Evolutionary conservation across 1,140 invertebrate genomes (phyloP).

Genomic region (Brachionus angularis): DNA sequence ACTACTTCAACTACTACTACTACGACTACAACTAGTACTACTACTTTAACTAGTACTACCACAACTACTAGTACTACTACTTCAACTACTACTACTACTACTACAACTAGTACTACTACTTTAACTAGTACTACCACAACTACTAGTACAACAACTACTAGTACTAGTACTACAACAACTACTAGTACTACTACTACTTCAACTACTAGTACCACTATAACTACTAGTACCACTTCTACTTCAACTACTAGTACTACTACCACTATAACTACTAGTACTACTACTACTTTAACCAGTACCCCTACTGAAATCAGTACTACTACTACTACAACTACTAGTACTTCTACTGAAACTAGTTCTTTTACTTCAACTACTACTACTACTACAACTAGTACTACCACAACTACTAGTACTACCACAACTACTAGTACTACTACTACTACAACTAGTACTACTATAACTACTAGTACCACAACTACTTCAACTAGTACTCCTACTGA

Average conservation of each 20-base stretch:
- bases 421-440: no score
- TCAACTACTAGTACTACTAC: not conserved
- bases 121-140: no score
- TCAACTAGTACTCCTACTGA: not conserved
- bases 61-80: no score
- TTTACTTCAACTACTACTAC: not conserved
- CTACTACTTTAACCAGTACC: not conserved
- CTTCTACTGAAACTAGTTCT: not conserved
- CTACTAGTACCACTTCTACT: not conserved
- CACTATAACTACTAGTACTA: not conserved
- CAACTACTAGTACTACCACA: no score
- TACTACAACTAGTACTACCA: no score
- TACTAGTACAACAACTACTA: no score
- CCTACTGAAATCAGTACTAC: not conserved
- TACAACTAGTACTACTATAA: not conserved
- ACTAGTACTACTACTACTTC: no score
- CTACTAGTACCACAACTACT: not conserved
- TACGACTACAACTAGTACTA: not conserved
- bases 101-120: no score
- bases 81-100: no score
- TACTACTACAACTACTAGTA: not conserved
- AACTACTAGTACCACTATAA: not conserved
- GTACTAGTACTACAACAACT: no score
- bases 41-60: no score
- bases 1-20: not conserved